Conservation (phyloP, 2,113 vertebrate species). For the Isurus oxyrinchus region DNA sequence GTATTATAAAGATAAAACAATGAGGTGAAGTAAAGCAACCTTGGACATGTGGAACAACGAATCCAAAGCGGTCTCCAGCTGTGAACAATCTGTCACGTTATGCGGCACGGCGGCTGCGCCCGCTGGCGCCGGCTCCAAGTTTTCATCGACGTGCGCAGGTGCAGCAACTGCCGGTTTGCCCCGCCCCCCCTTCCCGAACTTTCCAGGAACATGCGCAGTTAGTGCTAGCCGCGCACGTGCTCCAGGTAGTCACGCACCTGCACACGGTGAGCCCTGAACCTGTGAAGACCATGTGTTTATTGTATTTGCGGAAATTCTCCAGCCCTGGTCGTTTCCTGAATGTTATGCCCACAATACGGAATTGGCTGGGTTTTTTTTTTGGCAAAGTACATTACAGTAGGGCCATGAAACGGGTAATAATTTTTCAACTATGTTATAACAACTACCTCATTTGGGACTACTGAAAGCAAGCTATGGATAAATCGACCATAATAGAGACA, state of each 20-base stretch:
- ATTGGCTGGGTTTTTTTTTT: neutral
- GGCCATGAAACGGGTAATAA: neutral
- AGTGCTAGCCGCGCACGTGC: neutral
- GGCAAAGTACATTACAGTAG: neutral
- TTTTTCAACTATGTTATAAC: neutral
- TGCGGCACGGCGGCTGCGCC: too few relatives aligned
- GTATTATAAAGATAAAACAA: too few relatives aligned
- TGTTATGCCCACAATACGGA: too few relatives aligned
- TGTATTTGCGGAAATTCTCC: neutral
- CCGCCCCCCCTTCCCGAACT: neutral
- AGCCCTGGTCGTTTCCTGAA: neutral
- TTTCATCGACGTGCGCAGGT: neutral
- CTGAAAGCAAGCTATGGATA: neutral
- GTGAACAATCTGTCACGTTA: neutral
- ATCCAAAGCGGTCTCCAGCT: neutral
- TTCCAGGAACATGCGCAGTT: neutral
- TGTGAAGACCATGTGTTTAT: neutral
- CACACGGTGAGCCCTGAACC: too few relatives aligned
- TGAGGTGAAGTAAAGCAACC: too few relatives aligned
- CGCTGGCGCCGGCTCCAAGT: too few relatives aligned
- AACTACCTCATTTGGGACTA: neutral
- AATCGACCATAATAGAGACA: neutral
- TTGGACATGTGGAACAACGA: neutral
- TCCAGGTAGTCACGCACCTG: too few relatives aligned
- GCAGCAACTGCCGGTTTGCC: neutral